Evolutionary conservation across 2,888 invertebrate genomes (phyloP), one percentile per base, ranked within the genome.

Genomic region (Melanchra persicariae): DNA sequence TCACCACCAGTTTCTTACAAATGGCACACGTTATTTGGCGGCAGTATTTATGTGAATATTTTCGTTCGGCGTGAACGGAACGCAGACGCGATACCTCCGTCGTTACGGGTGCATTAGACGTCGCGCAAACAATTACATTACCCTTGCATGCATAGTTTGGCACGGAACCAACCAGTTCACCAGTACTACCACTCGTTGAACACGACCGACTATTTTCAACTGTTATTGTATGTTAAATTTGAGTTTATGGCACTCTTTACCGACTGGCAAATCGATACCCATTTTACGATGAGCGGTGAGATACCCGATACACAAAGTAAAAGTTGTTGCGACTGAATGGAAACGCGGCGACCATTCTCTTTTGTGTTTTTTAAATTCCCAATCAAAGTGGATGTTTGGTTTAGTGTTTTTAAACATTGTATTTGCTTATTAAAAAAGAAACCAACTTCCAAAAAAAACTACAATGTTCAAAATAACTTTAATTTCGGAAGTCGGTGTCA

Each of bases 141-240:
- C 89, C 88, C 87, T 87, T 84, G 87, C 91, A 91, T 89, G 91
- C 91, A 90, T 90, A 91, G 91, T 93, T 95, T 95, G 95, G 95
- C 95, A 91, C 91, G 74, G 87, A 77, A 93, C 94, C 94, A 95
- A 93, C 88, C 87, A 87, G 85, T 87, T 88, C 89, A 93, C 88
- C 87, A 87, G 85, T 87, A 88, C 89, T 88, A 88, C 89, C 85
- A 90, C 89, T 92, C 92, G 91, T 92, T 91, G 88, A 91, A 91
- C 89, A 91, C 88, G 87, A 87, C 86, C 85, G 87, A 91, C 90
- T 92, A 92, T 92, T 93, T 91, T 89, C 88, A 88, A 89, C 91
- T 90, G 89, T 92, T 93, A 93, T 92, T 89, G 89, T 89, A 88
- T 88, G 87, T 87, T 91, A 87, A 90, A 91, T 91, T 92, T 87